Conservation (phyloP, 2,888 invertebrate genomes). For the Pardosa pseudoannulata region DNA sequence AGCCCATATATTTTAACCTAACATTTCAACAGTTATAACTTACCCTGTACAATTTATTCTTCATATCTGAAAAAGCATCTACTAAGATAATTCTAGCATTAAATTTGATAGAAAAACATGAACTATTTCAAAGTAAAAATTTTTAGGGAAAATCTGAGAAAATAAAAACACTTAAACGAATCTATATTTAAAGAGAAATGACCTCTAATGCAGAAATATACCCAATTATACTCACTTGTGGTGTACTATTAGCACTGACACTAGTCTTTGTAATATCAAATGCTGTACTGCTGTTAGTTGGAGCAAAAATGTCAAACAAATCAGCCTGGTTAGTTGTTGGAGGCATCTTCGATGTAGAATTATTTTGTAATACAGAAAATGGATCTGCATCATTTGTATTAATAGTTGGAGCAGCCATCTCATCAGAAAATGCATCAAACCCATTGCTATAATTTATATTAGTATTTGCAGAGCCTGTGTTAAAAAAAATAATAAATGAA, state of each 20-base stretch:
- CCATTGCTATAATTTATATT: conserved; percentile 51
- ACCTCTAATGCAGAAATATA: no score
- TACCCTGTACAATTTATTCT: no score
- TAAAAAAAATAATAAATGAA: neutral
- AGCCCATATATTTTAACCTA: no score
- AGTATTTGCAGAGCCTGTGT: conserved; percentile 25
- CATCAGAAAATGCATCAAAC: conserved; percentile 58
- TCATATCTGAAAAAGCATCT: no score
- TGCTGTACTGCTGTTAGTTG: conserved; percentile 24
- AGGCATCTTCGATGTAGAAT: neutral
- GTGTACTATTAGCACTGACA: conserved; percentile 67
- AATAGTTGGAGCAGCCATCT: neutral
- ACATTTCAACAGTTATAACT: no score
- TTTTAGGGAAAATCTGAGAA: no score
- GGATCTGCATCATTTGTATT: conserved; percentile 45
- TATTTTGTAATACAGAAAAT: conserved; percentile 44
- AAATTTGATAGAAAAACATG: no score
- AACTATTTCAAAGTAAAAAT: no score
- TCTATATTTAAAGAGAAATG: no score
- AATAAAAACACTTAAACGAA: no score
- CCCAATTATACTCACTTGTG: conserved; percentile 63
- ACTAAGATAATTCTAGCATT: no score
- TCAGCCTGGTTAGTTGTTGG: conserved; percentile 40
- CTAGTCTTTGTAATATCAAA: conserved; percentile 57
- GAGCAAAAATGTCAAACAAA: conserved; percentile 68